Conservation (phyloP, 2,888 invertebrate species). For the Caradrina kadenii region DNA sequence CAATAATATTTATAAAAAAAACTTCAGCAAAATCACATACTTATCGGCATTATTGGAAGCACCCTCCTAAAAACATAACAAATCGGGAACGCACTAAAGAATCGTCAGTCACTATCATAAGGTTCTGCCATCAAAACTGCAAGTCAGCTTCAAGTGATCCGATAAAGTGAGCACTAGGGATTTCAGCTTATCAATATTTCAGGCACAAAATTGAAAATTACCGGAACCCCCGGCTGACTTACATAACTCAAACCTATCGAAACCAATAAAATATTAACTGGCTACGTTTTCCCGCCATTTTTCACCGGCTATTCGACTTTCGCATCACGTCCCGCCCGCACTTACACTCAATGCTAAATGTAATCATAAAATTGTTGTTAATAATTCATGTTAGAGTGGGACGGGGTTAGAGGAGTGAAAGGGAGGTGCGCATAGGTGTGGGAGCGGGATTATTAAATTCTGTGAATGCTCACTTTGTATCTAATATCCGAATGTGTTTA, state of each 20-base stretch:
- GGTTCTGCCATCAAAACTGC: slow-evolving; percentile 46
- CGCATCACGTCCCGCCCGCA: slow-evolving; percentile 85
- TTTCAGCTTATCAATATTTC: slow-evolving; percentile 86
- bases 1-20: background rate
- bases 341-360: slow-evolving; percentile 88
- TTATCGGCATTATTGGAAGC: background rate
- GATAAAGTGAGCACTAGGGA: slow-evolving; percentile 69
- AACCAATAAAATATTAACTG: slow-evolving; percentile 90
- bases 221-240: slow-evolving; percentile 78
- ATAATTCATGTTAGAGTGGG: slow-evolving; percentile 85
- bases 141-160: slow-evolving; percentile 63
- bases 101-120: slow-evolving; percentile 18
- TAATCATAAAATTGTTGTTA: slow-evolving; percentile 90
- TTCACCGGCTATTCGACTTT: slow-evolving; percentile 84
- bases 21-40: background rate
- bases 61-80: background rate
- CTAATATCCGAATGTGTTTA: slow-evolving; percentile 90
- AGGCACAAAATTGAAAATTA: slow-evolving; percentile 89
- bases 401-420: slow-evolving; percentile 64
- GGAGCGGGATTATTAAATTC: slow-evolving; percentile 89
- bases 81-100: slow-evolving; percentile 11
- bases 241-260: slow-evolving; percentile 89
- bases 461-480: slow-evolving; percentile 90
- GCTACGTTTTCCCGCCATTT: slow-evolving; percentile 86
- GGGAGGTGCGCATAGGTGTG: slow-evolving; percentile 74